Base-by-base conservation (phyloP, 2,113 vertebrate species). In the Speoplatyrhinus poulsoni region DNA sequence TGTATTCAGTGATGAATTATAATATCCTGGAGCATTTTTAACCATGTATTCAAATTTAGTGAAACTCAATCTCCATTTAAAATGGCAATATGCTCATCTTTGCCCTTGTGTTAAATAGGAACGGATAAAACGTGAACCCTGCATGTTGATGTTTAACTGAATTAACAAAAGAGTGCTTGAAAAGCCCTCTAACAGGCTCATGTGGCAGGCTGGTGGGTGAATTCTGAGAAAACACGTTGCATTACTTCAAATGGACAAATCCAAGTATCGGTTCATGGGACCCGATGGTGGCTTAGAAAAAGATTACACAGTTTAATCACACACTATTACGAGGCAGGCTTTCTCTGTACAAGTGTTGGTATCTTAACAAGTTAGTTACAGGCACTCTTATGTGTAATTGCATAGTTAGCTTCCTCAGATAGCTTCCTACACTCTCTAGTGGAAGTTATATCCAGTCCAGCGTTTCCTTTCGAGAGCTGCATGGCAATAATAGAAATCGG, bases 121-220 rank as follows among this genome's bases (percentile, higher is more conserved):
- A 61, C 10, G 13, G 59, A 12, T 19, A 61, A 41, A 69, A 52
- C 58, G 36, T 68, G 80, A 86, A 82, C 85, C 63, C 69, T 58
- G 17, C 49, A 15, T 76, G 76, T 70, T 82, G 77, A 75, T 87
- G 79, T 87, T 82, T 85, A 85, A 87, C 80, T 88, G 81, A 90
- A 90, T 89, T 88, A 89, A 89, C 81, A 88, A 85, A 87, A 86
- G 87, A 85, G 90, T 66, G 47, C 65, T 50, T 87, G 84, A 85
- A 89, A 82, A 74, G 70, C 81, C 41, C 87, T 88, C 15, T 32
- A 79, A 48, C 53, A 73, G 75, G 73, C 77, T 66, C 80, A 49
- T 69, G 60, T 48, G 69, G 69, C 79, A 72, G 50, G 67, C 69
- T 50, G 73, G 74, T 69, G 59, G 77, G 81, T 70, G 70, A 61